These are phyloP conservation scores for Anolis carolinensis DNA, from an alignment of 2,113 vertebrate species.

Conservation along the genomic window DNA sequence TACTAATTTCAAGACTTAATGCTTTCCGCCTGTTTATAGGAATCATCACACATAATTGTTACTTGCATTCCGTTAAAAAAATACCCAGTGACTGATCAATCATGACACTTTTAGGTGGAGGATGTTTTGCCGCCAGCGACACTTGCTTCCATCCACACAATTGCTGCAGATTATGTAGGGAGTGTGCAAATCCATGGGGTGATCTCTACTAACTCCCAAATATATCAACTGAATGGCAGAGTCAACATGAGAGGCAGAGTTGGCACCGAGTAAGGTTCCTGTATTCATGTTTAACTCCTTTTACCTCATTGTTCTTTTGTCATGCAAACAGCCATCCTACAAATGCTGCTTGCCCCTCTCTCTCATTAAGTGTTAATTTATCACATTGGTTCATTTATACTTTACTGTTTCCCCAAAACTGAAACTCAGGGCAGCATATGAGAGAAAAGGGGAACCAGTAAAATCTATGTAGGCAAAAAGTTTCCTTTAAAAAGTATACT, in stretches of 20 bases:
- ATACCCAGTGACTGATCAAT: not conserved
- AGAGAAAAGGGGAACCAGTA: not conserved
- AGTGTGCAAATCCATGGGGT: not conserved
- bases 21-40: not conserved
- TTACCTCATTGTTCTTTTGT: not conserved
- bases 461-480: too few relatives aligned
- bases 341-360: not conserved
- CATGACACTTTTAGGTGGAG: not conserved
- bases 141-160: not conserved
- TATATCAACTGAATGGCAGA: not conserved
- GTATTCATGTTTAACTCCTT: not conserved
- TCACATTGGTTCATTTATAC: not conserved
- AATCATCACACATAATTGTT: not conserved
- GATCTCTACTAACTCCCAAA: not conserved
- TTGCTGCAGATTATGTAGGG: not conserved
- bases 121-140: not conserved
- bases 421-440: not conserved
- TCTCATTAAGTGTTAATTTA: too few relatives aligned
- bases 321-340: not conserved
- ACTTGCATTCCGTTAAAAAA: conserved; percentile 22
- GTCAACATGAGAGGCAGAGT: not conserved
- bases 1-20: conserved; percentile 9
- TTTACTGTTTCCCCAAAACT: too few relatives aligned
- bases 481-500: not conserved
- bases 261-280: not conserved